Conservation (phyloP, 2,888 invertebrate species). For the Melitaea athalia region DNA sequence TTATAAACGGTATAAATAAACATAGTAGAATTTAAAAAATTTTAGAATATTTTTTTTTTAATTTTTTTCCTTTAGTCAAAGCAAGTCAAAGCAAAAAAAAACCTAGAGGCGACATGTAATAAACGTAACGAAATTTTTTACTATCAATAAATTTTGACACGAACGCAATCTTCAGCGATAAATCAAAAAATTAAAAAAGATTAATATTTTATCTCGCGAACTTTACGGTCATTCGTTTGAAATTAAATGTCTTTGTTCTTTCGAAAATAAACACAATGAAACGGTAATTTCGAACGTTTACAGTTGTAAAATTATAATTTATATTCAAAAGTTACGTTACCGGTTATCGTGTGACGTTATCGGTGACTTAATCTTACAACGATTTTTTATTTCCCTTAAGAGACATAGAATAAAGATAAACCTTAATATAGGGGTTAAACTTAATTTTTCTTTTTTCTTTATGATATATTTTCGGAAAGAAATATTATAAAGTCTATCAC, state of each 20-base stretch:
- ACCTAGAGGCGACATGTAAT: neutral
- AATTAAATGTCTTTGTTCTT: conserved; percentile 9
- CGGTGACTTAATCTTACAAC: neutral
- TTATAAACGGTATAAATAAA: too few relatives aligned
- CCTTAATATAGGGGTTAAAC: too few relatives aligned
- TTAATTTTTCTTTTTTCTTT: too few relatives aligned
- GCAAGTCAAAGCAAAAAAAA: too few relatives aligned
- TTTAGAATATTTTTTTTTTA: too few relatives aligned
- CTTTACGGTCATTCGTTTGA: conserved; percentile 3
- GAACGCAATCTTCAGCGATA: neutral
- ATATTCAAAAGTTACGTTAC: conserved; percentile 15
- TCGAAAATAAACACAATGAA: conserved; percentile 9
- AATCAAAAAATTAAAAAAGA: conserved; percentile 1
- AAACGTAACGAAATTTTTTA: neutral
- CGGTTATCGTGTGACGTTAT: conserved; percentile 1
- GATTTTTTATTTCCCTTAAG: too few relatives aligned
- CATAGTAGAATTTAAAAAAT: too few relatives aligned
- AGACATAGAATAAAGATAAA: too few relatives aligned
- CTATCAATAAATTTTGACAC: neutral
- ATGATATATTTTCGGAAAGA: too few relatives aligned
- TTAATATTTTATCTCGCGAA: neutral
- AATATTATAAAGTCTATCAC: too few relatives aligned
- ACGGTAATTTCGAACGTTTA: conserved; percentile 1
- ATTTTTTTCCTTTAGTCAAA: too few relatives aligned
- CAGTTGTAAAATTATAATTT: conserved; percentile 18